These are phyloP conservation scores for Bombus soroeensis DNA, from an alignment of 1,140 invertebrate genomes.

Conservation along the genomic window DNA sequence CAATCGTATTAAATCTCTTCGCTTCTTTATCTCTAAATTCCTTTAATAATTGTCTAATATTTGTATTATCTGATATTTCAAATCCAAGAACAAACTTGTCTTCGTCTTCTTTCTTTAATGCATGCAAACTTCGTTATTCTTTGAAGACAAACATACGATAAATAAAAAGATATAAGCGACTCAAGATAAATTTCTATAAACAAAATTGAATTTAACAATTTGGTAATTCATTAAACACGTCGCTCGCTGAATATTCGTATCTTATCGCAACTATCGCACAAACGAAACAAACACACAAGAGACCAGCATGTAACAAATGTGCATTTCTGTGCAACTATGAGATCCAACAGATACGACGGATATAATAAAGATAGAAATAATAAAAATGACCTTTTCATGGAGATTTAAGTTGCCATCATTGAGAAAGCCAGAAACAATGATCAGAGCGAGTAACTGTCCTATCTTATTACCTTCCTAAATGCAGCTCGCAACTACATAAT, in stretches of 20 bases:
- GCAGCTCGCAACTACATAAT: background rate
- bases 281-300: too few species aligned
- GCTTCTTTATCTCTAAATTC: background rate
- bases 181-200: background rate
- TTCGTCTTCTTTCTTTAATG: background rate
- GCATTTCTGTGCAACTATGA: too few species aligned
- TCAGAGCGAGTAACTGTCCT: background rate
- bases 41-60: background rate
- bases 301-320: too few species aligned
- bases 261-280: too few species aligned
- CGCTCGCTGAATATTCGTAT: background rate
- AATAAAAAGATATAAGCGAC: background rate
- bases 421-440: too few species aligned
- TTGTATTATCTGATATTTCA: background rate
- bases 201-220: background rate
- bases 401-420: too few species aligned
- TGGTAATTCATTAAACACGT: background rate
- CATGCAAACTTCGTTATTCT: background rate
- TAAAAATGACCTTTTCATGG: too few species aligned
- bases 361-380: too few species aligned
- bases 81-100: background rate
- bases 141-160: too few species aligned
- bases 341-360: too few species aligned
- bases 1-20: background rate
- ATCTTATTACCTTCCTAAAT: background rate